Base-by-base conservation (phyloP, 37 sponge, comb jelly and placozoan species). In the Beroe ovata region DNA sequence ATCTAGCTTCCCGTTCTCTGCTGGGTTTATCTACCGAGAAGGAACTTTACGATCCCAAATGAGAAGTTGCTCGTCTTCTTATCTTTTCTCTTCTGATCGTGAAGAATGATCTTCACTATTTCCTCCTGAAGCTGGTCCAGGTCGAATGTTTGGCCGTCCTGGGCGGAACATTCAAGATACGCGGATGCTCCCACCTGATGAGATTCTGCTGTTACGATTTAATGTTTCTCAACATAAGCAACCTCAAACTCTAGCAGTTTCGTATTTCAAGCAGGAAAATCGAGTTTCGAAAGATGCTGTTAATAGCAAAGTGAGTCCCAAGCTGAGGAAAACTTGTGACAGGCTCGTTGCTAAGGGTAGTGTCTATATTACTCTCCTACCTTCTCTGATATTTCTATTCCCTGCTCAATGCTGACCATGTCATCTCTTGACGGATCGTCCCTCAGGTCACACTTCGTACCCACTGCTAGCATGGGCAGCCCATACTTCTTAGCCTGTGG, bases 321-420 rank as follows among this genome's bases (percentile, higher is more conserved):
- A n/a, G n/a, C n/a, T n/a, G n/a, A n/a, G n/a, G n/a, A n/a, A n/a
- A n/a, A n/a, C n/a, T n/a, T n/a, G n/a, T n/a, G n/a, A n/a, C n/a
- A n/a, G n/a, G n/a, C n/a, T n/a, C n/a, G n/a, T n/a, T n/a, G n/a
- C n/a, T n/a, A n/a, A n/a, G n/a, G n/a, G n/a, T n/a, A n/a, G n/a
- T n/a, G n/a, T n/a, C n/a, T n/a, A n/a, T n/a, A n/a, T n/a, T n/a
- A n/a, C n/a, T n/a, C n/a, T n/a, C 29, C 20, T 16, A 77, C 84
- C 84, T 77, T 77, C 36, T 21, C n/a, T 21, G 54, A 30, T 23
- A 77, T 77, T 4, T 77, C 84, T 42, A 77, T 36, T 77, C 84
- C 84, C n/a, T 77, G 84, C 84, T 77, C 84, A 8, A 77, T 36
- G 54, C 84, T 77, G 47, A 77, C 84, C 84, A 77, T 77, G 47